Evolutionary conservation across 2,113 vertebrate species (phyloP), one percentile per base, ranked within the genome.

Genomic region (Hippoglossus stenolepis): DNA sequence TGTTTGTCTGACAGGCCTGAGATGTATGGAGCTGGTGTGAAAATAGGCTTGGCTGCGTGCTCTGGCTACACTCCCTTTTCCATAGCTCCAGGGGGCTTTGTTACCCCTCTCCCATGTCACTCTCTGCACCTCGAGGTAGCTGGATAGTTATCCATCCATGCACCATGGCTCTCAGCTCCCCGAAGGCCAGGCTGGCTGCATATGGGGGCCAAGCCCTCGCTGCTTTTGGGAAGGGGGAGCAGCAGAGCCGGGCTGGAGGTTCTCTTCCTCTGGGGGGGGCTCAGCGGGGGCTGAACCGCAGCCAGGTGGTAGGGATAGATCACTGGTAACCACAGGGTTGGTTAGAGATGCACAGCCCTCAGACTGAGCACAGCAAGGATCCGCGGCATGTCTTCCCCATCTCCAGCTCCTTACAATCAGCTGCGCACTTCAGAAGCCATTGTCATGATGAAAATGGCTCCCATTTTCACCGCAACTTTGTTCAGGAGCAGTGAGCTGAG

Each of bases 91-190:
- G 83, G 78, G 82, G 77, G 65, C 80, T 86, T 70, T 72, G 65
- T 77, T 67, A 24, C 63, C 56, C 62, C 66, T 74, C 58, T 71
- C 75, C 83, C 56, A 69, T 75, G 60, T 79, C 24, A 17, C 81
- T 80, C 80, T 68, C 65, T 85, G 85, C 77, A 81, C 89, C 93
- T 86, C 64, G 59, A 90, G 93, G 90, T 89, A 89, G 86, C 79
- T 74, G 89, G 84, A 87, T 84, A 77, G 88, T 91, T 87, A 91
- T 90, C 88, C 80, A 79, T 77, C 84, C 73, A 54, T 85, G 77
- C 75, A 81, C 65, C 74, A 61, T 24, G 77, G 88, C 75, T 82
- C 68, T 26, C 45, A 60, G 80, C 77, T 70, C 65, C 74, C 79
- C 66, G 14, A 57, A 69, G 89, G 85, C 76, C 45, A 38, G 79